Percentiles rank a stretch among this genome's conserved stretches.
Conservation (phyloP, 2,797 vertebrate genomes). For the Coendou prehensilis region DNA sequence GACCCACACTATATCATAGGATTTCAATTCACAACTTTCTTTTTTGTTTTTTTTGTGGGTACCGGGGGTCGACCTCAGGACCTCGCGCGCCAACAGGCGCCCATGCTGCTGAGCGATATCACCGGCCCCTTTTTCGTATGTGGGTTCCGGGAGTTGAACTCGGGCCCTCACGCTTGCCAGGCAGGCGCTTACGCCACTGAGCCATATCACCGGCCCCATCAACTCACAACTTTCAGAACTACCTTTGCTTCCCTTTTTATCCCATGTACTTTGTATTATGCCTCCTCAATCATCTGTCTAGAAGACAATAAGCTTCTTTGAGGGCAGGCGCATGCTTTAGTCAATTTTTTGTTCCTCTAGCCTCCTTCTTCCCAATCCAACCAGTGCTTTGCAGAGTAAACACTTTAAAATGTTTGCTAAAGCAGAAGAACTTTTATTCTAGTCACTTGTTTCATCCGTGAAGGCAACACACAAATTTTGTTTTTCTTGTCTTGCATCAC, state of each 20-base stretch:
- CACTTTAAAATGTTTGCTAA: slow-evolving; percentile 56
- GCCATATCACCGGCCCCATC: not conserved
- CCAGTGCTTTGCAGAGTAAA: slow-evolving; percentile 12
- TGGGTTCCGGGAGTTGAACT: no score
- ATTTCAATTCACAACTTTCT: slow-evolving; percentile 48
- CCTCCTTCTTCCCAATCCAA: not conserved
- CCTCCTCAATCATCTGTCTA: not conserved
- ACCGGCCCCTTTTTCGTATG: no score
- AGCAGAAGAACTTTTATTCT: slow-evolving; percentile 37
- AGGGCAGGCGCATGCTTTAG: not conserved
- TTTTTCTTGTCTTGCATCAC: slow-evolving; percentile 27
- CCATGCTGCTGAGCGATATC: no score
- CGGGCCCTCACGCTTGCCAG: no score
- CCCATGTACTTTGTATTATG: not conserved
- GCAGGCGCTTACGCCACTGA: no score
- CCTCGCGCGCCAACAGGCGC: no score
- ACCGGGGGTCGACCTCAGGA: no score
- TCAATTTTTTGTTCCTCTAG: not conserved
- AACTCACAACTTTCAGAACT: slow-evolving; percentile 33
- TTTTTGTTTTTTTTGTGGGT: no score
- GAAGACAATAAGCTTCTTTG: slow-evolving; percentile 8
- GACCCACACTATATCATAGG: not conserved
- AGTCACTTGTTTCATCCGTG: slow-evolving; percentile 54
- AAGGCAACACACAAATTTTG: not conserved
- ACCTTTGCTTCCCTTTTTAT: slow-evolving; percentile 56